Evolutionary conservation across 2,888 invertebrate species (phyloP).

Genomic region (Apantesis nais): DNA sequence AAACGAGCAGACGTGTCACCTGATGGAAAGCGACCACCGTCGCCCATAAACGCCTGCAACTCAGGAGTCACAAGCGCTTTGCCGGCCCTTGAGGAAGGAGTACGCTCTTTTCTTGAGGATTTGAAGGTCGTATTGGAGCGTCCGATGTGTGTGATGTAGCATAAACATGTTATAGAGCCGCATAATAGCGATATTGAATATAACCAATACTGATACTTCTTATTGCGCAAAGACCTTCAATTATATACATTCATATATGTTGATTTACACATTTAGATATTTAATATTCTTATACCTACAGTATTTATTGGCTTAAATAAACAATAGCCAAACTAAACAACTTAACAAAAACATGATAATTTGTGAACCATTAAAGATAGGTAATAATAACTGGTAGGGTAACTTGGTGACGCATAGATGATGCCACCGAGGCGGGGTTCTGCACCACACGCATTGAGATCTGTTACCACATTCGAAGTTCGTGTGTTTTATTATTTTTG

Average conservation of each 20-base stretch:
- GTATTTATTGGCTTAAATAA: not conserved
- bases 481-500: not conserved
- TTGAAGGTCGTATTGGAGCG: no score
- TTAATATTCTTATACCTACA: not conserved
- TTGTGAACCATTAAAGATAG: slow-evolving; percentile 7
- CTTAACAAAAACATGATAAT: slow-evolving; percentile 4
- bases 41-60: no score
- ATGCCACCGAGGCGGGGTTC: slow-evolving; percentile 11
- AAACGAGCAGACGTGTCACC: no score
- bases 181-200: not conserved
- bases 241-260: not conserved
- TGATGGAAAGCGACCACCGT: no score
- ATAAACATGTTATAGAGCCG: not conserved
- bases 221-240: not conserved
- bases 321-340: slow-evolving; percentile 4
- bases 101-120: no score
- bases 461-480: not conserved
- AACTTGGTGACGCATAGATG: slow-evolving; percentile 14
- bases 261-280: not conserved
- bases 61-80: no score
- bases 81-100: no score
- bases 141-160: no score
- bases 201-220: not conserved
- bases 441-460: not conserved
- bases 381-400: not conserved